These are phyloP conservation scores for Xenops minutus DNA, from an alignment of 2,797 vertebrate genomes.

Conservation along the genomic window DNA sequence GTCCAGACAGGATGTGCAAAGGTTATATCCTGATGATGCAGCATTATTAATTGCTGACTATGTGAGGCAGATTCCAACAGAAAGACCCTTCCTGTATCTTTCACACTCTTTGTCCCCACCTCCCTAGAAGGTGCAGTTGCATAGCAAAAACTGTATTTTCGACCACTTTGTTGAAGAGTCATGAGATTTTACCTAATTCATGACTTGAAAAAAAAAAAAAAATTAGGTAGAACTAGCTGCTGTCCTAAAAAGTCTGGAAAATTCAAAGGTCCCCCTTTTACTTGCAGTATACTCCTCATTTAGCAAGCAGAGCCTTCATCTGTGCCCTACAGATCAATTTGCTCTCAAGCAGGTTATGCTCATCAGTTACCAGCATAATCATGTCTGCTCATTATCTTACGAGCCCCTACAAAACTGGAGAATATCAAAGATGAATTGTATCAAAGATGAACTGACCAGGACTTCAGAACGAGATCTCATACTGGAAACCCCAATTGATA, in stretches of 20 bases:
- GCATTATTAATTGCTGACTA: background rate
- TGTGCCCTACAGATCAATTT: background rate
- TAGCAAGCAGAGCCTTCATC: background rate
- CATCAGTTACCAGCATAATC: background rate
- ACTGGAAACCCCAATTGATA: background rate
- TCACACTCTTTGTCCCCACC: background rate
- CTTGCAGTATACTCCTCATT: background rate
- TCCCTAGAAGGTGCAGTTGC: background rate
- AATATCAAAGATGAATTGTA: background rate
- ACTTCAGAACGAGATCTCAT: background rate
- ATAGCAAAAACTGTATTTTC: background rate
- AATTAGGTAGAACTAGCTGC: background rate
- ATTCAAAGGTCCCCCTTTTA: background rate
- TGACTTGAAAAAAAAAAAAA: background rate
- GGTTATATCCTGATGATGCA: background rate
- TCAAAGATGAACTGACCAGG: background rate
- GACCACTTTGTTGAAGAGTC: background rate
- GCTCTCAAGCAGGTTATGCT: background rate
- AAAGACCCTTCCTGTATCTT: background rate
- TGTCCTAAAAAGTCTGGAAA: background rate
- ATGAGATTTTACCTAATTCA: background rate
- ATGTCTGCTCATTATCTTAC: background rate
- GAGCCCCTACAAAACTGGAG: background rate
- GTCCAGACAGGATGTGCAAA: conserved; percentile 2
- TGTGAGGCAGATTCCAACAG: background rate